Percentiles rank a stretch among this genome's conserved stretches.
Conservation (phyloP, 2,797 vertebrate genomes). For the Anguilla pacifica region DNA sequence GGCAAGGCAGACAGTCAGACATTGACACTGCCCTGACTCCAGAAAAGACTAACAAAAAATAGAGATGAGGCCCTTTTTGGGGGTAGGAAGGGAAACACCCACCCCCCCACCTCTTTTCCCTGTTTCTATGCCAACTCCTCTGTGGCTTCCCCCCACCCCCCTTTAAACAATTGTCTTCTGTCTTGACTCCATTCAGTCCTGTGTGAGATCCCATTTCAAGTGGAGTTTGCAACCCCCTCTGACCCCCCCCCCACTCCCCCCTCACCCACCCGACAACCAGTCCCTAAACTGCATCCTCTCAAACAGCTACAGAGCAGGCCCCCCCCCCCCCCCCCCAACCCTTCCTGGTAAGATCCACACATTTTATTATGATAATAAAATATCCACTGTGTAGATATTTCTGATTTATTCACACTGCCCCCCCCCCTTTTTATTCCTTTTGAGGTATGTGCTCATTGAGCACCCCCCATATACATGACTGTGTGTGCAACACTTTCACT, state of each 20-base stretch:
- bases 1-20: constrained; percentile 43
- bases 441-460: too few species aligned
- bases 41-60: constrained; percentile 63
- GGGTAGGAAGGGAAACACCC: constrained; percentile 20
- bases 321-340: background rate
- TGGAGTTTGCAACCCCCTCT: background rate
- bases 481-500: too few species aligned
- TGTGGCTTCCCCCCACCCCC: background rate
- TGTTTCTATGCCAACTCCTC: background rate
- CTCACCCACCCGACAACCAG: background rate
- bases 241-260: background rate
- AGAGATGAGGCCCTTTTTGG: constrained; percentile 57
- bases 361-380: background rate
- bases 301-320: background rate
- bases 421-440: too few species aligned
- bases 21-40: constrained; percentile 58
- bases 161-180: constrained; percentile 26
- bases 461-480: too few species aligned
- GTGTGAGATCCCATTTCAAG: background rate
- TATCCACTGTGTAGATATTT: background rate
- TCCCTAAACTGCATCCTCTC: background rate
- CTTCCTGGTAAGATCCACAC: background rate
- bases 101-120: background rate
- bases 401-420: too few species aligned
- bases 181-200: constrained; percentile 10